A percentile compares a stretch with the other conserved stretches of the same genome.
Conservation (phyloP, 2,113 vertebrate species). For the Columba janthina region DNA sequence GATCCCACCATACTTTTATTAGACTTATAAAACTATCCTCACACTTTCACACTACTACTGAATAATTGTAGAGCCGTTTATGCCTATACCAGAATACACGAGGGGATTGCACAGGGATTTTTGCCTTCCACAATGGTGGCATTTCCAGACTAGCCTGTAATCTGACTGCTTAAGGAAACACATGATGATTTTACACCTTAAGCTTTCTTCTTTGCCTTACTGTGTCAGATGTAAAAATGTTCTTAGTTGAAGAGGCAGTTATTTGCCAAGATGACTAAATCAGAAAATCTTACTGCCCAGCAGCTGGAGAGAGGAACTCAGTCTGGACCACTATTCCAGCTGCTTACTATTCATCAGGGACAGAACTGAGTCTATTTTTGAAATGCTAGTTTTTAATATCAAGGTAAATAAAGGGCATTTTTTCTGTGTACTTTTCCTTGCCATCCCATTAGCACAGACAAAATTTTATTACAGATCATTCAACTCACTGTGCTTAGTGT, state of each 20-base stretch:
- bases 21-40: background rate
- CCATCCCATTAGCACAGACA: background rate
- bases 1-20: background rate
- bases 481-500: background rate
- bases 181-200: background rate
- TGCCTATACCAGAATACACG: background rate
- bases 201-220: background rate
- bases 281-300: background rate
- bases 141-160: background rate
- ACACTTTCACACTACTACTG: background rate
- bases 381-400: rapidly evolving
- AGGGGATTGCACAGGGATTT: background rate
- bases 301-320: background rate
- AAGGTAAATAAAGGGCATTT: background rate
- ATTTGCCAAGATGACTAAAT: background rate
- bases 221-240: background rate
- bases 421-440: background rate
- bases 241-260: background rate
- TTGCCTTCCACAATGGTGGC: background rate
- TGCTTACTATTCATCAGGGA: background rate
- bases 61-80: background rate
- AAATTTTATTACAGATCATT: background rate
- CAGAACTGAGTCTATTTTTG: background rate
- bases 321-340: background rate
- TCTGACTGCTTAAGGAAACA: background rate